Percentiles rank a stretch among this genome's conserved stretches.
phyloP scores from a whole-genome alignment of 2,888 invertebrate species.

The Drosophila parthenogenetica region DNA sequence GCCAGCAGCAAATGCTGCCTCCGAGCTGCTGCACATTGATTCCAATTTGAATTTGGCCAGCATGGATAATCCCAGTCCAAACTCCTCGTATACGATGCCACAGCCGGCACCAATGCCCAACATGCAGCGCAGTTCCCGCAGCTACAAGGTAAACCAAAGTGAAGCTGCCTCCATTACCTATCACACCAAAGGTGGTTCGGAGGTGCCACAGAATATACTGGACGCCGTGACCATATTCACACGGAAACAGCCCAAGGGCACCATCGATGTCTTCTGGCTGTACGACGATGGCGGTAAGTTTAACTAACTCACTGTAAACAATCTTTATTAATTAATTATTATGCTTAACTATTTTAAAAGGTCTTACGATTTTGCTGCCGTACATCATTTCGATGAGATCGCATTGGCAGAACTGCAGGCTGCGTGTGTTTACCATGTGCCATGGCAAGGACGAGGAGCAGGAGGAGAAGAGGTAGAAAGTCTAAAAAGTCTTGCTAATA shows the following conservation, averaged over 20 bases:
- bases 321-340: neutral
- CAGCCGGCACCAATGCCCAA: conserved; percentile 82
- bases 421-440: conserved; percentile 93
- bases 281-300: conserved; percentile 93
- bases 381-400: conserved; percentile 93
- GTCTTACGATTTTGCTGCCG: conserved; percentile 92
- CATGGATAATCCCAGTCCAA: conserved; percentile 82
- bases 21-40: conserved; percentile 88
- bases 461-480: conserved; percentile 92
- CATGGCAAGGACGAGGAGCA: conserved; percentile 91
- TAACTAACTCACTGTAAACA: neutral
- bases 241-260: conserved; percentile 91
- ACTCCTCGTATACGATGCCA: conserved; percentile 79
- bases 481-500: neutral
- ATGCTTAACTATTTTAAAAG: conserved; percentile 44
- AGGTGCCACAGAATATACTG: conserved; percentile 88
- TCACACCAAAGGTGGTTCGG: conserved; percentile 87
- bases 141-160: conserved; percentile 76
- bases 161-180: conserved; percentile 85
- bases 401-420: conserved; percentile 91
- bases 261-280: conserved; percentile 98
- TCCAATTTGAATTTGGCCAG: conserved; percentile 89
- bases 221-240: conserved; percentile 91
- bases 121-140: conserved; percentile 69
- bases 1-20: conserved; percentile 79